These are phyloP conservation scores for Drosophila melanocephala DNA, from an alignment of 2,888 invertebrate genomes.

Conservation along the genomic window DNA sequence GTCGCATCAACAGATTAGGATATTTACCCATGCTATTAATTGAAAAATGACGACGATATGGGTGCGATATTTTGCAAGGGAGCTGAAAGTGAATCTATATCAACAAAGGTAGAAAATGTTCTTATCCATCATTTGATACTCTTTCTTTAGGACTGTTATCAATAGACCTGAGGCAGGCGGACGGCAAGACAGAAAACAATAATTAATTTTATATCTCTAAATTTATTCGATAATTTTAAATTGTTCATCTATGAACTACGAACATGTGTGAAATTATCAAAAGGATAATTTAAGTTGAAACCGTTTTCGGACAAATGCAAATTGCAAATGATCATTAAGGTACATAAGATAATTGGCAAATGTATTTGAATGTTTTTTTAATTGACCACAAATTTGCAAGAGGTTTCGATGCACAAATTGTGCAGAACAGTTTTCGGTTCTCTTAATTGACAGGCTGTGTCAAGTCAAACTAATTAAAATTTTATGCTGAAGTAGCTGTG, in stretches of 20 bases:
- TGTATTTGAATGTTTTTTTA: conserved; percentile 38
- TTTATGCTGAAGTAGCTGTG: conserved; percentile 65
- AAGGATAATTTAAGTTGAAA: neutral
- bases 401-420: conserved; percentile 23
- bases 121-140: neutral
- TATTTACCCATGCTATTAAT: neutral
- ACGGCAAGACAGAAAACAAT: neutral
- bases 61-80: neutral
- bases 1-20: neutral
- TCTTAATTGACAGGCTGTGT: conserved; percentile 50
- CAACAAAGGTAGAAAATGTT: neutral
- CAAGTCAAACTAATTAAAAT: conserved; percentile 76
- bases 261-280: neutral
- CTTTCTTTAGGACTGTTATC: neutral
- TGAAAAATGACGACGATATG: neutral
- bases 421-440: conserved; percentile 5
- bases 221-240: neutral
- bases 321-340: conserved; percentile 2
- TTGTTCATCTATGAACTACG: neutral
- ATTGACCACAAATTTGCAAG: conserved; percentile 52
- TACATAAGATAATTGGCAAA: conserved; percentile 18
- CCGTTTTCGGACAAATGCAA: neutral
- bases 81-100: neutral
- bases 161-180: neutral
- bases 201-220: neutral